Percentiles rank a stretch among this genome's conserved stretches.
phyloP scores from a whole-genome alignment of 2,797 vertebrate genomes.

The Cuniculus paca region DNA sequence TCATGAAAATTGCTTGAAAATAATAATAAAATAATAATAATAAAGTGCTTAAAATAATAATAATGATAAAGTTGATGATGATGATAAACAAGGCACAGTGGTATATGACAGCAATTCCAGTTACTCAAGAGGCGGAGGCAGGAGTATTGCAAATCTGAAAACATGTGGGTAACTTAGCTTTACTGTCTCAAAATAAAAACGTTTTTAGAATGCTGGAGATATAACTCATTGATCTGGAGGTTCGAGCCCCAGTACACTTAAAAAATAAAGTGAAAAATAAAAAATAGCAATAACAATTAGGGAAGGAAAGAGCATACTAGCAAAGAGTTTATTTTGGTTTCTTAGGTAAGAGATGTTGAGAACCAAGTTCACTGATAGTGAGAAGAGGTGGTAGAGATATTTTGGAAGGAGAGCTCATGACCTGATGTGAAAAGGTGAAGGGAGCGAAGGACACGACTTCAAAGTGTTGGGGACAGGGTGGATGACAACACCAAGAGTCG shows the following conservation, averaged over 20 bases:
- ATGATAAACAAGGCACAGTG: no score
- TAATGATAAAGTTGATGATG: not conserved
- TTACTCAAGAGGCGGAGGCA: not conserved
- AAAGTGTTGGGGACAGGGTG: no score
- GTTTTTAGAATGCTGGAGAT: not conserved
- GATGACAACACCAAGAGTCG: not conserved
- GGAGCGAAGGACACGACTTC: not conserved
- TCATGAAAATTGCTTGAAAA: not conserved
- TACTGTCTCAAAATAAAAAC: not conserved
- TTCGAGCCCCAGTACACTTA: not conserved
- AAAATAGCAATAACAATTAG: not conserved
- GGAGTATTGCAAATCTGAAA: not conserved
- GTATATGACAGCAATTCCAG: not conserved
- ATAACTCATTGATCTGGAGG: not conserved
- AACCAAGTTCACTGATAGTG: not conserved
- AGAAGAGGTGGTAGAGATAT: not conserved
- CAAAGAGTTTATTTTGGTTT: not conserved
- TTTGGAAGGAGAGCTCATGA: not conserved
- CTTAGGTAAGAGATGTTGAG: not conserved
- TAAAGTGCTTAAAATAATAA: not conserved
- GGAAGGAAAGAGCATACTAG: not conserved
- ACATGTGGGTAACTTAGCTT: not conserved
- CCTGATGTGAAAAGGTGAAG: not conserved
- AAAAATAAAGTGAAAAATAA: not conserved
- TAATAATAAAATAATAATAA: not conserved